Conservation (phyloP, 2,888 invertebrate species). For the Dasysyrphus tricinctus region DNA sequence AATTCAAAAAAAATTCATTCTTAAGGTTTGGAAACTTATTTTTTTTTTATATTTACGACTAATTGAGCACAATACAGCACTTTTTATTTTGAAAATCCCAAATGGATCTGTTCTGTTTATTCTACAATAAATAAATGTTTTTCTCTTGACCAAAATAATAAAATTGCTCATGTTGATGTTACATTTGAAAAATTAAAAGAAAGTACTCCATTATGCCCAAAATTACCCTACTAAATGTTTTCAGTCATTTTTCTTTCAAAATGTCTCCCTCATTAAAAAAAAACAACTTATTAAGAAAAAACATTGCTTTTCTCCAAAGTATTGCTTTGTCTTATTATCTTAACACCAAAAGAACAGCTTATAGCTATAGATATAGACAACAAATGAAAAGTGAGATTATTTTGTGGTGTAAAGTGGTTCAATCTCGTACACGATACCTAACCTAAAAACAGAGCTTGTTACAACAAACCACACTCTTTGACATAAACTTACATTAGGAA, state of each 20-base stretch:
- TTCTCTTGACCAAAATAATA: too few species aligned
- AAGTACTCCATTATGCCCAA: too few species aligned
- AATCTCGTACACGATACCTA: neutral
- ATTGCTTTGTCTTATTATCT: neutral
- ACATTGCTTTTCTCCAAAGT: neutral
- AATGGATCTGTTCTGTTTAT: too few species aligned
- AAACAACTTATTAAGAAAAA: neutral
- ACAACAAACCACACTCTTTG: neutral
- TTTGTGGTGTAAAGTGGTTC: neutral
- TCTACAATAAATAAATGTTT: too few species aligned
- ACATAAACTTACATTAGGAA: neutral
- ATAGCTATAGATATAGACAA: neutral
- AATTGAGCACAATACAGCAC: too few species aligned
- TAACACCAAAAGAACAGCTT: neutral
- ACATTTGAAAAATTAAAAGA: too few species aligned
- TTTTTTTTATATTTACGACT: too few species aligned
- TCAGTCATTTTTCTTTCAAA: neutral
- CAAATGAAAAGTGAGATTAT: neutral
- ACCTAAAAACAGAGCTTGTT: neutral
- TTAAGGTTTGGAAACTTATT: too few species aligned
- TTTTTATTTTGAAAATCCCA: too few species aligned
- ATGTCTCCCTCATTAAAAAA: neutral
- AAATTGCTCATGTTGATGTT: too few species aligned
- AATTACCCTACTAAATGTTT: too few species aligned
- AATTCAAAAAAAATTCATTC: too few species aligned